These are phyloP conservation scores for Thymelicus lineola DNA, from an alignment of 2,888 invertebrate species.

Conservation along the genomic window DNA sequence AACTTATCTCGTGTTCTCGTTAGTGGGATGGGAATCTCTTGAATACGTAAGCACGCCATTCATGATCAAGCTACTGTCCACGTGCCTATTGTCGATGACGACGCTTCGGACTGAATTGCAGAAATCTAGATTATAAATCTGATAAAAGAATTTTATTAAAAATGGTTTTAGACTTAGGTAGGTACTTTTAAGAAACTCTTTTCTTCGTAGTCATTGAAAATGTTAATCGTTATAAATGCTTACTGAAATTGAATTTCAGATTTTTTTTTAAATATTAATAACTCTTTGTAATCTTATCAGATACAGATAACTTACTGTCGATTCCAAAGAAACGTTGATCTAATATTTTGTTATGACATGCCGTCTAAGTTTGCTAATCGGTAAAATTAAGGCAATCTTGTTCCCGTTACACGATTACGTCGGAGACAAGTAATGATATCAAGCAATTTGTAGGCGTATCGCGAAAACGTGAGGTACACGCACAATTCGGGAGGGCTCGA, in stretches of 20 bases:
- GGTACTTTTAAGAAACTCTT: too few species aligned
- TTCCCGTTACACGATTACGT: conserved; percentile 36
- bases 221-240: too few species aligned
- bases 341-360: conserved; percentile 6
- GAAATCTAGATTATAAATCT: conserved; percentile 34
- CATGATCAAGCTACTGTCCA: conserved; percentile 76
- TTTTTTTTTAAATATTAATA: too few species aligned
- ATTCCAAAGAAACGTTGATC: neutral
- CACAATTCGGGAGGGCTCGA: conserved; percentile 55
- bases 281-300: conserved; percentile 39
- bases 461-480: conserved; percentile 50
- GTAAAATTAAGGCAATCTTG: conserved; percentile 23
- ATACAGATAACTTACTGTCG: neutral
- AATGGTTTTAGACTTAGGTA: too few species aligned
- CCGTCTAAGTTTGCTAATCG: conserved; percentile 18
- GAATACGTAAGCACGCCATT: conserved; percentile 82
- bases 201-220: too few species aligned
- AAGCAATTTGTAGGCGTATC: conserved; percentile 60
- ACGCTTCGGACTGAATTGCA: conserved; percentile 43
- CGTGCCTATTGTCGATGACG: conserved; percentile 77
- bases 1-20: conserved; percentile 82
- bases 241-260: too few species aligned
- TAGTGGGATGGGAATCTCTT: conserved; percentile 73
- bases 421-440: conserved; percentile 55
- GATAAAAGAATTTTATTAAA: too few species aligned